Percentiles rank a stretch among this genome's conserved stretches.
These are phyloP conservation scores for Aselliscus stoliczkanus DNA, from an alignment of 2,797 vertebrate genomes.

Conservation along the genomic window DNA sequence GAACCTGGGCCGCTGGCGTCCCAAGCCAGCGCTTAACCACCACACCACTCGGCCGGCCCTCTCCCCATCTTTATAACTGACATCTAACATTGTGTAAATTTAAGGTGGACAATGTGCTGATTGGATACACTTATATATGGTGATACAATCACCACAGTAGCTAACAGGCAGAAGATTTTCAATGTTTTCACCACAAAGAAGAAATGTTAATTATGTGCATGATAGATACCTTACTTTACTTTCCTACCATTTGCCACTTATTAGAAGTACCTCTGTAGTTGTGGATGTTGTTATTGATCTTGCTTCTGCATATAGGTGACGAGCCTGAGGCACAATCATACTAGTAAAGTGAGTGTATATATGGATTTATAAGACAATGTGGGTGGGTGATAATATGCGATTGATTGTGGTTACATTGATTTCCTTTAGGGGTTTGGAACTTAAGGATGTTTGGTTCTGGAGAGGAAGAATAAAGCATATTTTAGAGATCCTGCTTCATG, in stretches of 20 bases:
- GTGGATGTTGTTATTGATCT: not conserved
- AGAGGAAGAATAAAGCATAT: not conserved
- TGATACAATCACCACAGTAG: not conserved
- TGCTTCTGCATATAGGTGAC: not conserved
- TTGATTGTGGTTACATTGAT: not conserved
- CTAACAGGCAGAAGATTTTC: not conserved
- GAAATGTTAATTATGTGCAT: not conserved
- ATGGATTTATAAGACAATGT: not conserved
- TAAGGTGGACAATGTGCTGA: too few relatives aligned
- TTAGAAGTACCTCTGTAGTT: not conserved
- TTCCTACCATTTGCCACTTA: not conserved
- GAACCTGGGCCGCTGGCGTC: too few relatives aligned
- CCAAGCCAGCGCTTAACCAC: too few relatives aligned
- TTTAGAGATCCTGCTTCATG: not conserved
- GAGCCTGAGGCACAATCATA: not conserved
- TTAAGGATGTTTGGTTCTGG: not conserved
- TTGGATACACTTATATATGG: too few relatives aligned
- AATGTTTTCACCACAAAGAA: not conserved
- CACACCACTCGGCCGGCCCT: too few relatives aligned
- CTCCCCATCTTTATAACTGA: not conserved
- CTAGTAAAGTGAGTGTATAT: not conserved
- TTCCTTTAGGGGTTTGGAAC: constrained; percentile 13
- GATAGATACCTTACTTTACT: not conserved
- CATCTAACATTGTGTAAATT: not conserved
- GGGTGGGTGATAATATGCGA: not conserved